Evolutionary conservation across 2,888 invertebrate species (phyloP).

Genomic region (Machimus rusticus): DNA sequence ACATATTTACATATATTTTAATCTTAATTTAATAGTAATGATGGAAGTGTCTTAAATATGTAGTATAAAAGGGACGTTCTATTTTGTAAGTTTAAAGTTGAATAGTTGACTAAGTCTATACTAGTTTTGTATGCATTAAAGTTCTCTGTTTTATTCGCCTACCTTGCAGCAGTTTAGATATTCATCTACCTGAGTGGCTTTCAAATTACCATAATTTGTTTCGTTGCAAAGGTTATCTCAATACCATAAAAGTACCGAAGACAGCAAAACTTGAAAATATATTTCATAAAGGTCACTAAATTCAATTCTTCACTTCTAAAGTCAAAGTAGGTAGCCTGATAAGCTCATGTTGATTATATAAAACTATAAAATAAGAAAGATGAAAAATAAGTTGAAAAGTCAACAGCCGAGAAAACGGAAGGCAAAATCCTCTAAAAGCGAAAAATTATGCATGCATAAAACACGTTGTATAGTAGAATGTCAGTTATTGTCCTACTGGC

Average conservation of each 20-base stretch:
- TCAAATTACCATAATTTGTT: background rate
- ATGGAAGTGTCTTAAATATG: background rate
- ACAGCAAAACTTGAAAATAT: background rate
- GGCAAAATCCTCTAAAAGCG: background rate
- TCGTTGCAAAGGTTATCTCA: background rate
- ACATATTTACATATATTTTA: no score
- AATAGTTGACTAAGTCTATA: background rate
- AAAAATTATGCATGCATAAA: conserved; percentile 11
- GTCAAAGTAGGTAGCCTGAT: background rate
- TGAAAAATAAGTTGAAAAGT: background rate
- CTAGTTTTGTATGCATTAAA: background rate
- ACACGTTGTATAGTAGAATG: background rate
- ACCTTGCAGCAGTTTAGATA: background rate
- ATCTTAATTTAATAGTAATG: no score
- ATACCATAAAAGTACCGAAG: background rate
- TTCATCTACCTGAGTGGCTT: background rate
- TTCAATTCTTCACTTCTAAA: background rate
- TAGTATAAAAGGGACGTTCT: background rate
- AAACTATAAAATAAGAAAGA: background rate
- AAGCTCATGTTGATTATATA: background rate
- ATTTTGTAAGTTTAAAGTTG: background rate
- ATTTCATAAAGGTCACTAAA: background rate
- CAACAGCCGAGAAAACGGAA: background rate
- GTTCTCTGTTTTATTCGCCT: background rate
- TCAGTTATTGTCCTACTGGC: conserved; percentile 22